phyloP scores from a whole-genome alignment of 2,113 vertebrate species.

The Phycodurus eques region DNA sequence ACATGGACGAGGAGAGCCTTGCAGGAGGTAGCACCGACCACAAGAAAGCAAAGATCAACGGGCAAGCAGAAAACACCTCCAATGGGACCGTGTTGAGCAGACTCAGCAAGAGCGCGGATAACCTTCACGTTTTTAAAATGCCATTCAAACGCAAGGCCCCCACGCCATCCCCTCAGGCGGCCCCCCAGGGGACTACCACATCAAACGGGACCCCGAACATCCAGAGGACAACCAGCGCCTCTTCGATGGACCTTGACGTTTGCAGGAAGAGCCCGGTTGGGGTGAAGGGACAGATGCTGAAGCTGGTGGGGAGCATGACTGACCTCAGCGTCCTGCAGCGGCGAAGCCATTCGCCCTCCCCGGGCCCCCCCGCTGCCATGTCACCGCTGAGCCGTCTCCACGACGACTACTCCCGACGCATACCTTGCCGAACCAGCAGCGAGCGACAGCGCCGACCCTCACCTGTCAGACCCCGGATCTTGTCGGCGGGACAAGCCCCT shows the following conservation, averaged over 20 bases:
- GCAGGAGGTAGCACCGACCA: slow-evolving; percentile 17
- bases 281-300: slow-evolving; percentile 79
- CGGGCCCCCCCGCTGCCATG: slow-evolving; percentile 35
- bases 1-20: slow-evolving; percentile 58
- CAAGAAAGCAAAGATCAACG: slow-evolving; percentile 42
- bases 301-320: slow-evolving; percentile 81
- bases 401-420: slow-evolving; percentile 89
- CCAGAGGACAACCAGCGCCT: slow-evolving; percentile 72
- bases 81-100: slow-evolving; percentile 71
- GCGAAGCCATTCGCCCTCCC: slow-evolving; percentile 54
- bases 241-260: slow-evolving; percentile 71
- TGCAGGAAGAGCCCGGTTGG: slow-evolving; percentile 75
- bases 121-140: slow-evolving; percentile 80
- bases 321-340: slow-evolving; percentile 75
- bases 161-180: slow-evolving; percentile 58
- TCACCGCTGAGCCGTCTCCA: slow-evolving; percentile 78
- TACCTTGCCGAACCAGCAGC: slow-evolving; percentile 69
- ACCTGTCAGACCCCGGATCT: slow-evolving; percentile 34
- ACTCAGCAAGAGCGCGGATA: slow-evolving; percentile 88
- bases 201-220: slow-evolving; percentile 58
- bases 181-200: slow-evolving; percentile 47
- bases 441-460: slow-evolving; percentile 72
- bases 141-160: slow-evolving; percentile 83
- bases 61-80: slow-evolving; percentile 51
- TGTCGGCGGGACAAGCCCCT: slow-evolving; percentile 24